phyloP scores from a whole-genome alignment of 2,797 vertebrate genomes.

The Urophycis tenuis region DNA sequence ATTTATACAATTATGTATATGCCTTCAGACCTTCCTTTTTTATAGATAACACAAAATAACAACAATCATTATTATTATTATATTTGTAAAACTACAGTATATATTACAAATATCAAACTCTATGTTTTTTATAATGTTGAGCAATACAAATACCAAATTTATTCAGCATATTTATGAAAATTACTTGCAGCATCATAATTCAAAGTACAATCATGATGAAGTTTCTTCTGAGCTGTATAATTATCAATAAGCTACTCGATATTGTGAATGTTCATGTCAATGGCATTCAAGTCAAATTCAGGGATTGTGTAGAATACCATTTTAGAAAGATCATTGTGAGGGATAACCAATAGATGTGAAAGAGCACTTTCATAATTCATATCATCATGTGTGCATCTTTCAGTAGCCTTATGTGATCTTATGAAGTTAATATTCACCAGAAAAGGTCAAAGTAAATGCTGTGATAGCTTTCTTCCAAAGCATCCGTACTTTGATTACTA shows the following conservation, averaged over 20 bases:
- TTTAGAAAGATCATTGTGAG: not conserved
- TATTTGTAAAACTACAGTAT: no score
- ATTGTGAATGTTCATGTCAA: no score
- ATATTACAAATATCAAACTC: no score
- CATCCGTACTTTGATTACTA: conserved; percentile 24
- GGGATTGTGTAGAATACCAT: not conserved
- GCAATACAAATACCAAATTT: no score
- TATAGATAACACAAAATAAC: not conserved
- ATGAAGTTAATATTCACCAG: conserved; percentile 29
- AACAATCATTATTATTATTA: not conserved
- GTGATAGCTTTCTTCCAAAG: conserved; percentile 15
- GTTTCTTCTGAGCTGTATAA: no score
- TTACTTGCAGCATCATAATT: no score
- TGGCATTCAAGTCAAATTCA: no score
- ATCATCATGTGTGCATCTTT: conserved; percentile 19
- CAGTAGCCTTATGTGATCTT: conserved; percentile 18
- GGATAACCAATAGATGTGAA: not conserved
- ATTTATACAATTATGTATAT: no score
- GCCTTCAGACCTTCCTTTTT: not conserved
- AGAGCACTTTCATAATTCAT: conserved; percentile 2
- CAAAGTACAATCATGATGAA: no score
- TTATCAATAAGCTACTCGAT: no score
- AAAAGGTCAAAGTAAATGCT: conserved; percentile 42
- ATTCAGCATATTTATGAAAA: no score
- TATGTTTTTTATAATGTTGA: no score